These are phyloP conservation scores for Himantopus leucocephalus DNA, from an alignment of 2,113 vertebrate species.

Conservation along the genomic window DNA sequence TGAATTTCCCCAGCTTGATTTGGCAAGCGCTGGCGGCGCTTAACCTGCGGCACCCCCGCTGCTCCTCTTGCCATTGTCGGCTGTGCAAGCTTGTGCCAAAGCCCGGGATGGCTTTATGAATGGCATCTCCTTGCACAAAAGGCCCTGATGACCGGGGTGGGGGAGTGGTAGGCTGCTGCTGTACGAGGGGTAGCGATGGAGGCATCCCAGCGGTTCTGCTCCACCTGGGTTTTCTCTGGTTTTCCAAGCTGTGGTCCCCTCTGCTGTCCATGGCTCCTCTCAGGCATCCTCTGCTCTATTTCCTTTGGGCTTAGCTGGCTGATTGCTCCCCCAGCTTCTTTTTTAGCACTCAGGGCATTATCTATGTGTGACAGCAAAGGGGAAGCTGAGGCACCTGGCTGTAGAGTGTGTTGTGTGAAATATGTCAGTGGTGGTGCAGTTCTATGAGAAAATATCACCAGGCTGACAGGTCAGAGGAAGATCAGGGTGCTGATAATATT, in stretches of 20 bases:
- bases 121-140: not conserved
- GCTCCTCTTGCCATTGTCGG: not conserved
- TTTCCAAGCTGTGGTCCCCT: not conserved
- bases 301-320: not conserved
- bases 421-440: not conserved
- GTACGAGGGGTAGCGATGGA: accelerated
- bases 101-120: accelerated
- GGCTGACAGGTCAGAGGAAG: not conserved
- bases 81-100: not conserved
- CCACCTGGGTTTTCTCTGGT: accelerated
- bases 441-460: not conserved
- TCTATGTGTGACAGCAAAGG: not conserved
- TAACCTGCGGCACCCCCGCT: not conserved
- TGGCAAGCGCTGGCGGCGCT: not conserved
- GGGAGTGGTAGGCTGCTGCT: not conserved
- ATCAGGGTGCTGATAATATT: not conserved
- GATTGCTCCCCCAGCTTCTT: not conserved
- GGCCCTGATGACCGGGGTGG: accelerated
- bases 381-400: not conserved
- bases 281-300: not conserved
- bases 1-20: not conserved
- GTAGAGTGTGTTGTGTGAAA: not conserved
- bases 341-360: not conserved
- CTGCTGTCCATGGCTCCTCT: not conserved
- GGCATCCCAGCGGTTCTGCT: accelerated